A percentile compares a stretch with the other conserved stretches of the same genome.
These are phyloP conservation scores for Chrysolina oricalcia DNA, from an alignment of 2,888 invertebrate species.

Conservation along the genomic window DNA sequence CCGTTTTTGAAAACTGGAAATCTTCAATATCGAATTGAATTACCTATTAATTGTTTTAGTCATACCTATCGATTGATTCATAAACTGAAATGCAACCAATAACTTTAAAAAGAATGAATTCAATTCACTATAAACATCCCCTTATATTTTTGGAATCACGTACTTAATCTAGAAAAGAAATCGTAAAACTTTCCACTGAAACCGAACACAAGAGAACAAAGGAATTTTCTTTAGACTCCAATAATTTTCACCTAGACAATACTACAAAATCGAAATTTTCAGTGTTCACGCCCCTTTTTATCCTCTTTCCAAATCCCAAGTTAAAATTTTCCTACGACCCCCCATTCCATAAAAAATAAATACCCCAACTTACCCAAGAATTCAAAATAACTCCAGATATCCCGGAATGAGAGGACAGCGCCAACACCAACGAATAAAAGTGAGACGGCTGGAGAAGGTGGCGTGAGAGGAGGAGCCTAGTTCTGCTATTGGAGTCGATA, in stretches of 20 bases:
- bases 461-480: constrained; percentile 44
- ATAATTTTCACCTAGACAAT: constrained; percentile 7
- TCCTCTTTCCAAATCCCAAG: constrained; percentile 5
- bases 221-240: constrained; percentile 16
- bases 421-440: constrained; percentile 32
- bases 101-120: too few relatives aligned
- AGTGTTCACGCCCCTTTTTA: constrained; percentile 40
- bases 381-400: constrained; percentile 4
- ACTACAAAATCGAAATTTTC: not conserved
- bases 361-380: constrained; percentile 16
- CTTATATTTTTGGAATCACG: too few relatives aligned
- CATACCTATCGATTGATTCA: too few relatives aligned
- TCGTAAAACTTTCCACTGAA: not conserved
- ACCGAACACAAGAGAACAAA: constrained; percentile 26
- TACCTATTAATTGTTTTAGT: too few relatives aligned
- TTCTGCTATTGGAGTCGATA: constrained; percentile 44
- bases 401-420: constrained; percentile 26
- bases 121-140: too few relatives aligned
- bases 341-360: constrained; percentile 15
- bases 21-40: too few relatives aligned
- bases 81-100: too few relatives aligned
- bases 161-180: too few relatives aligned
- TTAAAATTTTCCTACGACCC: not conserved
- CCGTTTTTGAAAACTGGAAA: too few relatives aligned
- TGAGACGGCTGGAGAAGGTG: constrained; percentile 41